Evolutionary conservation across 2,888 invertebrate species (phyloP).

Genomic region (Mylabris sibirica): DNA sequence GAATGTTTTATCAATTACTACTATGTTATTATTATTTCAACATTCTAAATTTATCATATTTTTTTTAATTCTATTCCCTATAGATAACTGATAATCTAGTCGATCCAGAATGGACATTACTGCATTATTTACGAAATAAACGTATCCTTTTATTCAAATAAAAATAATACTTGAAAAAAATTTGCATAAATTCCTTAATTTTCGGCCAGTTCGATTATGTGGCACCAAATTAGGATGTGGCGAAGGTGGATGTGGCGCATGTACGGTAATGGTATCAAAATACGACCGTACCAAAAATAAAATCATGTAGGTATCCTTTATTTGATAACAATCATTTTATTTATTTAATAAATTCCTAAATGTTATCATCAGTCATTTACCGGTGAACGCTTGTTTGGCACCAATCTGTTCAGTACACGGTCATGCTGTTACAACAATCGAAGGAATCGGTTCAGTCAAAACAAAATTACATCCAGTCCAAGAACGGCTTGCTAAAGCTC

Average conservation of each 20-base stretch:
- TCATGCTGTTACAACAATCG: constrained; percentile 88
- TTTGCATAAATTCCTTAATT: constrained; percentile 17
- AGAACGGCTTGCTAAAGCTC: constrained; percentile 85
- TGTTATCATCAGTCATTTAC: constrained; percentile 77
- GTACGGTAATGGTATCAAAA: constrained; percentile 91
- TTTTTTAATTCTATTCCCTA: constrained; percentile 40
- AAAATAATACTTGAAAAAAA: too few relatives aligned
- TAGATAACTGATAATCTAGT: constrained; percentile 76
- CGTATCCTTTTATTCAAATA: constrained; percentile 63
- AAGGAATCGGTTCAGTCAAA: constrained; percentile 87
- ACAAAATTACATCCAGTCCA: constrained; percentile 85
- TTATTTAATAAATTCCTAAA: constrained; percentile 46
- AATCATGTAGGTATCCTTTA: constrained; percentile 63
- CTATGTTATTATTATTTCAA: background rate
- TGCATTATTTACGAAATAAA: constrained; percentile 82
- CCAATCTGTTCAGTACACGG: constrained; percentile 90
- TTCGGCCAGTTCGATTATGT: constrained; percentile 70
- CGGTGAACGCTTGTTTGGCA: constrained; percentile 89
- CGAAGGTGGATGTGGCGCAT: constrained; percentile 95
- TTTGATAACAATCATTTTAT: background rate
- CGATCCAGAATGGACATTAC: constrained; percentile 85
- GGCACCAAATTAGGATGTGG: constrained; percentile 95
- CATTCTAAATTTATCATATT: background rate
- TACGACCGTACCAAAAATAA: constrained; percentile 66
- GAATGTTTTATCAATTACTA: background rate